Evolutionary conservation across 2,113 vertebrate species (phyloP).

Genomic region (Hepsetus odoe): DNA sequence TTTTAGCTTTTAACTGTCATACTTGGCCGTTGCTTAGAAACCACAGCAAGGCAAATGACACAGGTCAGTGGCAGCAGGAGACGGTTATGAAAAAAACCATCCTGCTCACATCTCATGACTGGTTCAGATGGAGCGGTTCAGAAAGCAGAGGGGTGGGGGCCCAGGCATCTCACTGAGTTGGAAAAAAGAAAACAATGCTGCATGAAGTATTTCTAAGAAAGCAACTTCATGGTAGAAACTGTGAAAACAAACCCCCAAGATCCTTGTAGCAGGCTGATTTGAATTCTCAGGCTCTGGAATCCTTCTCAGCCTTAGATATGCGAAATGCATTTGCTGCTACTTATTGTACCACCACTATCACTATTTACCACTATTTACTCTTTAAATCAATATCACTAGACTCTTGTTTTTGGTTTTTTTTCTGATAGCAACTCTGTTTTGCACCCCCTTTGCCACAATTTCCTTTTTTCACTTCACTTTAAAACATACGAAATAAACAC

Average conservation of each 20-base stretch:
- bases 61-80: conserved; percentile 12
- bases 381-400: neutral
- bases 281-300: conserved; percentile 8
- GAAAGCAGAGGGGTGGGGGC: neutral
- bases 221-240: neutral
- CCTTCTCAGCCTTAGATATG: neutral
- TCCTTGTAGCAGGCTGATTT: neutral
- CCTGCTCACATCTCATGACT: conserved; percentile 9
- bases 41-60: neutral
- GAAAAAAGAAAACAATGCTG: conserved; percentile 3
- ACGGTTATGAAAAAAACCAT: neutral
- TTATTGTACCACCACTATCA: neutral
- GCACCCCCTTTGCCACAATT: conserved; percentile 16
- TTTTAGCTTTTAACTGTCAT: neutral
- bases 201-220: conserved; percentile 11
- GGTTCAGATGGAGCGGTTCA: neutral
- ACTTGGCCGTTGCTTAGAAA: neutral
- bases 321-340: neutral
- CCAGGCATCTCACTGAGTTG: neutral
- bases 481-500: neutral
- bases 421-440: no score
- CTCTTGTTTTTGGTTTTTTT: conserved; percentile 14
- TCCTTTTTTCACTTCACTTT: conserved; percentile 40
- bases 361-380: no score
- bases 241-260: conserved; percentile 15